These are phyloP conservation scores for Drosophila punjabiensis DNA, from an alignment of 1,140 invertebrate genomes.

Conservation along the genomic window DNA sequence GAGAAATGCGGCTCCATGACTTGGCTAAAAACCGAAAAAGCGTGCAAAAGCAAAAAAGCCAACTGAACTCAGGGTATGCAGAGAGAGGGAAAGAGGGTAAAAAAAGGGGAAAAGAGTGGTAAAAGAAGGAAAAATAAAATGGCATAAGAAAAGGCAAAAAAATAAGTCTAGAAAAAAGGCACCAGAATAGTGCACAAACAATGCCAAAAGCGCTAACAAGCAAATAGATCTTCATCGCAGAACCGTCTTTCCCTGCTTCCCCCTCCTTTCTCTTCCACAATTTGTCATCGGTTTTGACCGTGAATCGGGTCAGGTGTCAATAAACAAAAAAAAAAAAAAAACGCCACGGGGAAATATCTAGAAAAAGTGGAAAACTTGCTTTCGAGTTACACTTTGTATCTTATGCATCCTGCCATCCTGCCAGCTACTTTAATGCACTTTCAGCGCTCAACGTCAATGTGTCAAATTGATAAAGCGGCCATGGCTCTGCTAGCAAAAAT, in stretches of 20 bases:
- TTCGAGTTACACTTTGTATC: slow-evolving; percentile 47
- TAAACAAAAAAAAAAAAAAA: slow-evolving; percentile 30
- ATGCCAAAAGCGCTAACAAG: slow-evolving; percentile 64
- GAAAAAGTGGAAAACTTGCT: slow-evolving; percentile 31
- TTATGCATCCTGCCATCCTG: slow-evolving; percentile 51
- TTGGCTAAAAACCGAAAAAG: slow-evolving; percentile 79
- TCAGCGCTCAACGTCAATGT: slow-evolving; percentile 79
- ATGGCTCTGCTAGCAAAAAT: slow-evolving; percentile 12
- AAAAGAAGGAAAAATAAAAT: slow-evolving; percentile 6
- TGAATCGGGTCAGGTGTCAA: slow-evolving; percentile 79
- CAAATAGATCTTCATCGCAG: slow-evolving; percentile 24
- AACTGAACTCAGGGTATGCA: slow-evolving; percentile 66
- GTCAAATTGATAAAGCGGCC: slow-evolving; percentile 74
- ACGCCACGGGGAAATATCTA: slow-evolving; percentile 13
- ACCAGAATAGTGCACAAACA: slow-evolving; percentile 58
- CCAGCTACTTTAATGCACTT: slow-evolving; percentile 82
- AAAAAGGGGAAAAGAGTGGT: background rate
- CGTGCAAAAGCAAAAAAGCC: slow-evolving; percentile 67
- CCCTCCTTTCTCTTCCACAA: slow-evolving; percentile 37
- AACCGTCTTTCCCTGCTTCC: background rate
- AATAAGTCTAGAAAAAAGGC: slow-evolving; percentile 7
- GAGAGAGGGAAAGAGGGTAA: background rate
- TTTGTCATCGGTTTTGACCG: slow-evolving; percentile 69
- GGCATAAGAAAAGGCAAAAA: background rate
- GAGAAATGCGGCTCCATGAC: slow-evolving; percentile 75